phyloP scores from a whole-genome alignment of 2,797 vertebrate genomes.

The Cephalopachus bancanus region DNA sequence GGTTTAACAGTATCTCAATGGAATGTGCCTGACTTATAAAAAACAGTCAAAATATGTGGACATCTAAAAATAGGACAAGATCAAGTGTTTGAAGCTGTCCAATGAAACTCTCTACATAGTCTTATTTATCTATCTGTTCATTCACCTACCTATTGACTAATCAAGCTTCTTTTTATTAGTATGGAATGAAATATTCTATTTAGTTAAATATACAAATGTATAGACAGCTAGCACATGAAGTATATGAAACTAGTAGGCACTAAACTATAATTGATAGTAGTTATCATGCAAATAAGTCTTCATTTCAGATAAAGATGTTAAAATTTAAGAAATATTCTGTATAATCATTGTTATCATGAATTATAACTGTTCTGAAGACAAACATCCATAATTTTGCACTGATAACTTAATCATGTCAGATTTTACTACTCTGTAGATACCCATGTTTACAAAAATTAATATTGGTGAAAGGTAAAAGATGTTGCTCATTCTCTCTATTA shows the following conservation, averaged over 20 bases:
- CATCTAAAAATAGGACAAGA: not conserved
- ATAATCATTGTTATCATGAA: not conserved
- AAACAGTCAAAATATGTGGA: conserved; percentile 18
- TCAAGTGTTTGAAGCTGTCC: not conserved
- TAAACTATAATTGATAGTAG: not conserved
- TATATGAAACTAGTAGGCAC: not conserved
- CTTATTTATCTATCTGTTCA: not conserved
- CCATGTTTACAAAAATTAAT: not conserved
- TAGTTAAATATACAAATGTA: not conserved
- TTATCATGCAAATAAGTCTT: conserved; percentile 1
- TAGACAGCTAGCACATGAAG: not conserved
- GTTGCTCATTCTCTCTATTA: not conserved
- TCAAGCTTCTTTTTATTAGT: not conserved
- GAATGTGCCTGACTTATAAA: not conserved
- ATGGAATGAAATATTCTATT: not conserved
- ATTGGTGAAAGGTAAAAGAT: not conserved
- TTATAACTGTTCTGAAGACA: not conserved
- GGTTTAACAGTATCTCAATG: not conserved
- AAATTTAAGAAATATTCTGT: not conserved
- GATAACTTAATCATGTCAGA: not conserved
- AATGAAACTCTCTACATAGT: not conserved
- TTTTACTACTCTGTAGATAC: not conserved
- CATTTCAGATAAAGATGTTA: not conserved
- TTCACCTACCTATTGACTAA: not conserved
- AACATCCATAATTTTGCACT: not conserved